Conservation (phyloP, 2,797 vertebrate species). For the Agapornis canus region DNA sequence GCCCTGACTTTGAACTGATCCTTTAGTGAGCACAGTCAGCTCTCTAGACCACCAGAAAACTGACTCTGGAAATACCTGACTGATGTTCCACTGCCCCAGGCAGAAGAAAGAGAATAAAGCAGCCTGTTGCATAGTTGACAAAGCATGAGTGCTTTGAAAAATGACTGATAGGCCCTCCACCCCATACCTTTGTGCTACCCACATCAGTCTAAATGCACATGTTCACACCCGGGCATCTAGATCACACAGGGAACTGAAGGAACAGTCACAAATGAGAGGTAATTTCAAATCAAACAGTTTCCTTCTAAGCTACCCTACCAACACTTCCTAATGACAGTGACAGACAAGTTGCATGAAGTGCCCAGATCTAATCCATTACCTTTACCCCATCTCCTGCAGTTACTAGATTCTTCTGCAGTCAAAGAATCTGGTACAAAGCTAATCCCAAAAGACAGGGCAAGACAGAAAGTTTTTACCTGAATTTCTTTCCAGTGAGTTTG, state of each 20-base stretch:
- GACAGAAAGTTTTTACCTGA: not conserved
- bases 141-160: constrained; percentile 63
- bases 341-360: not conserved
- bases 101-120: constrained; percentile 58
- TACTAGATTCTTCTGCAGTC: not conserved
- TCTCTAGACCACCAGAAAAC: constrained; percentile 34
- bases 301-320: not conserved
- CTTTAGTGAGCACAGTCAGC: not conserved
- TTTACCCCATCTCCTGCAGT: not conserved
- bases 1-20: not conserved
- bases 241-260: constrained; percentile 14
- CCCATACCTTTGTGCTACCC: constrained; percentile 64
- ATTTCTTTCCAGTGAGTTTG: not conserved
- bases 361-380: not conserved
- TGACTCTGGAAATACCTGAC: constrained; percentile 50
- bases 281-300: constrained; percentile 11
- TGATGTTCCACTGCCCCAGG: constrained; percentile 60
- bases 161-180: constrained; percentile 52
- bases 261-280: not conserved
- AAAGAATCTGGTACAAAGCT: not conserved
- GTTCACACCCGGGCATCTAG: constrained; percentile 31
- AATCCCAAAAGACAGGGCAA: not conserved
- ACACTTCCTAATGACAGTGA: not conserved
- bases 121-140: constrained; percentile 61
- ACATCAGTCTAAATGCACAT: constrained; percentile 37